Conservation (phyloP, 2,888 invertebrate genomes). For the Yponomeuta plumbellus region DNA sequence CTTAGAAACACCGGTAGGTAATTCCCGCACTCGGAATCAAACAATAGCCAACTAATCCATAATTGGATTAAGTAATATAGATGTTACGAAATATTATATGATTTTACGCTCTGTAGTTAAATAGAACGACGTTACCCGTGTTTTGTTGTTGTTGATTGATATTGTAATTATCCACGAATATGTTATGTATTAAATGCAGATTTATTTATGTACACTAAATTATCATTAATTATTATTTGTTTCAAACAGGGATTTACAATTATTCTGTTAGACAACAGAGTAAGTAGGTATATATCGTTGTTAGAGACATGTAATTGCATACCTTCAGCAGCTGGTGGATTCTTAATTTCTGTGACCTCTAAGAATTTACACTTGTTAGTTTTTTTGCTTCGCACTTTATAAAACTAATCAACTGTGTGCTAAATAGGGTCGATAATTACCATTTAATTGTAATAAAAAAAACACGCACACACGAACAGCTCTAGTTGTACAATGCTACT, state of each 20-base stretch:
- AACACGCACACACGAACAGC: slow-evolving; percentile 8
- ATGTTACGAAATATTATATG: neutral
- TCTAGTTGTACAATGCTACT: slow-evolving; percentile 10
- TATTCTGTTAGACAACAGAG: too few species aligned
- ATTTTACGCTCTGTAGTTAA: neutral
- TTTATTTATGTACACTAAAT: neutral
- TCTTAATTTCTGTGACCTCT: slow-evolving; percentile 18
- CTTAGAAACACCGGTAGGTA: too few species aligned
- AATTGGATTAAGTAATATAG: neutral
- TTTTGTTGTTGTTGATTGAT: neutral
- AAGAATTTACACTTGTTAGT: slow-evolving; percentile 26
- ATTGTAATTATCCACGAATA: neutral
- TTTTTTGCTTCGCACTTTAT: slow-evolving; percentile 25
- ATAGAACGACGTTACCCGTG: neutral
- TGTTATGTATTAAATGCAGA: neutral
- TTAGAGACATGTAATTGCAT: neutral
- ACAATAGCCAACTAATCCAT: too few species aligned
- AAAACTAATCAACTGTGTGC: slow-evolving; percentile 27
- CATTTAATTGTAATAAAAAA: slow-evolving; percentile 20
- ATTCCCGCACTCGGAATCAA: too few species aligned
- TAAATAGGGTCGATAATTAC: slow-evolving; percentile 25
- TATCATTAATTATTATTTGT: too few species aligned
- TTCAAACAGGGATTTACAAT: too few species aligned
- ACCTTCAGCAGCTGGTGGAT: neutral
- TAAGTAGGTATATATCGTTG: too few species aligned